These are phyloP conservation scores for Siniperca scherzeri DNA, from an alignment of 2,797 vertebrate genomes.

Conservation along the genomic window DNA sequence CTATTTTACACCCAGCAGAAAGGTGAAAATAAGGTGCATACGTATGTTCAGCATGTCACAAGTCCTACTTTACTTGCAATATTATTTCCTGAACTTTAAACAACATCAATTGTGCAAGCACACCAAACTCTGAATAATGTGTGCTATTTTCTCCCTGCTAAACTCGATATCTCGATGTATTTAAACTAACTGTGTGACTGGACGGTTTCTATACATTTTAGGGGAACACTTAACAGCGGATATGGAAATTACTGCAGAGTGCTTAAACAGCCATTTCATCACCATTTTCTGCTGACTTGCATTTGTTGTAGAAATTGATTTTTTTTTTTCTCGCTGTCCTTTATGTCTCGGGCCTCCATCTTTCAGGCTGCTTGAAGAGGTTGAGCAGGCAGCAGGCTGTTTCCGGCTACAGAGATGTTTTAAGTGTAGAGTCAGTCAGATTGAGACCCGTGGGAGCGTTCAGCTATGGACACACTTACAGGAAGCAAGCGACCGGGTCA, in stretches of 20 bases:
- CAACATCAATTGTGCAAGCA: slow-evolving; percentile 20
- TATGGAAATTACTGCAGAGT: slow-evolving; percentile 72
- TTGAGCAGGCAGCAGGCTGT: slow-evolving; percentile 41
- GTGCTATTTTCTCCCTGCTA: slow-evolving; percentile 8
- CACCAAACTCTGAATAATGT: slow-evolving; percentile 9
- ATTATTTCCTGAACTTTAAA: slow-evolving; percentile 55
- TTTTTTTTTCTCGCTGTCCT: slow-evolving; percentile 10
- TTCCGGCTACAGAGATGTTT: slow-evolving; percentile 57
- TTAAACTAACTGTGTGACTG: slow-evolving; percentile 17
- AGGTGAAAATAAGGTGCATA: slow-evolving; percentile 55
- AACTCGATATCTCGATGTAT: slow-evolving; percentile 22
- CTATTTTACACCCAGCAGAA: slow-evolving; percentile 62
- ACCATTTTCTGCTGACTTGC: slow-evolving; percentile 78
- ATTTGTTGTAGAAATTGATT: slow-evolving; percentile 69
- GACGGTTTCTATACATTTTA: slow-evolving; percentile 35
- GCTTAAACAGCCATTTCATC: slow-evolving; percentile 73
- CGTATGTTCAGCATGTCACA: slow-evolving; percentile 52
- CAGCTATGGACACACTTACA: slow-evolving; percentile 64
- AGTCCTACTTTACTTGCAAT: slow-evolving; percentile 54
- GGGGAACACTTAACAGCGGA: slow-evolving; percentile 24
- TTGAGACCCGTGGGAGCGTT: slow-evolving; percentile 57
- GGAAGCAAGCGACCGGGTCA: slow-evolving; percentile 48
- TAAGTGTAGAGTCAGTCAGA: slow-evolving; percentile 59
- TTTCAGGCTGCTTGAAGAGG: slow-evolving; percentile 43
- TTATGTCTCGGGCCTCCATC: slow-evolving; percentile 37